A percentile compares a stretch with the other conserved stretches of the same genome.
Evolutionary conservation across 2,888 invertebrate species (phyloP).

Genomic region (Macaria notata): DNA sequence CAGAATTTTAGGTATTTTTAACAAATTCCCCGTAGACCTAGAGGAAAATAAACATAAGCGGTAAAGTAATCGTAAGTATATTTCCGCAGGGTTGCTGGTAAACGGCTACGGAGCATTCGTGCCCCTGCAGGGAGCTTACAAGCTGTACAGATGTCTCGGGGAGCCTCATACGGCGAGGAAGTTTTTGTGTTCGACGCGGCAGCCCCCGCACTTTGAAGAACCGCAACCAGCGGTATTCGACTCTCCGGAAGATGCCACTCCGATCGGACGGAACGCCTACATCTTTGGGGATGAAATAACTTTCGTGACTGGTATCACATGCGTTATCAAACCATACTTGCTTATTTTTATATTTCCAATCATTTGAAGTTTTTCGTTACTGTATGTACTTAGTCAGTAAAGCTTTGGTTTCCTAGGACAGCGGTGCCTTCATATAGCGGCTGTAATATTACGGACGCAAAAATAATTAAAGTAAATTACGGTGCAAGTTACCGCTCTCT

Average conservation of each 20-base stretch:
- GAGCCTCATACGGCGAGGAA: slow-evolving; percentile 71
- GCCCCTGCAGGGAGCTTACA: slow-evolving; percentile 69
- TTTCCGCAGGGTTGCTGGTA: slow-evolving; percentile 52
- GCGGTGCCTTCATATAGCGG: too few relatives aligned
- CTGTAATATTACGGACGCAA: too few relatives aligned
- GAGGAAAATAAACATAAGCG: not conserved
- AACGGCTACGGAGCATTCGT: slow-evolving; percentile 59
- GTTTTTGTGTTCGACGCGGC: slow-evolving; percentile 59
- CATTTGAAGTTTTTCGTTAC: too few relatives aligned
- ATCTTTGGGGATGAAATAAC: slow-evolving; percentile 61
- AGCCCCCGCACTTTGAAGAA: slow-evolving; percentile 46
- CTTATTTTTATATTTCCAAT: too few relatives aligned
- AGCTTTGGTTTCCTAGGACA: too few relatives aligned
- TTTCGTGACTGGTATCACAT: slow-evolving; percentile 52
- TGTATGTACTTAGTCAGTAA: too few relatives aligned
- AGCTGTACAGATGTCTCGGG: slow-evolving; percentile 67
- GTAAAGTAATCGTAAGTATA: not conserved
- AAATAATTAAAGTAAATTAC: too few relatives aligned
- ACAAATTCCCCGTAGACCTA: not conserved
- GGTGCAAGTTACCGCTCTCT: too few relatives aligned
- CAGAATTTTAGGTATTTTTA: not conserved
- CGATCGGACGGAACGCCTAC: slow-evolving; percentile 59
- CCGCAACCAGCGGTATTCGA: slow-evolving; percentile 45
- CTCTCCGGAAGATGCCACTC: slow-evolving; percentile 40
- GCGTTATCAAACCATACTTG: too few relatives aligned